phyloP scores from a whole-genome alignment of 2,888 invertebrate species.

The Ametastegia equiseti region DNA sequence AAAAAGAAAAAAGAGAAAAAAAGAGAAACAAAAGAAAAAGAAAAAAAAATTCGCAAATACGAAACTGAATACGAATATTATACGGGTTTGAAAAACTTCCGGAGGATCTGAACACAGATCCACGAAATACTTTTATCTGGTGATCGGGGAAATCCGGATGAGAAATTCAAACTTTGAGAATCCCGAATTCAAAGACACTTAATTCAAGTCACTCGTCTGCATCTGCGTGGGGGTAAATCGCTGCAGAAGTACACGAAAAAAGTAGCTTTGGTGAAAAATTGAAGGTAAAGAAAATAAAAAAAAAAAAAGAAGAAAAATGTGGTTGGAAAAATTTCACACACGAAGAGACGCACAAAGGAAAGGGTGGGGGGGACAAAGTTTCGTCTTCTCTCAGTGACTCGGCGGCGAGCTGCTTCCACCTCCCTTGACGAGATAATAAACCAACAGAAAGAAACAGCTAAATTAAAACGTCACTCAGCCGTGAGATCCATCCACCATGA shows the following conservation, averaged over 20 bases:
- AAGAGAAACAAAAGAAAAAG: no score
- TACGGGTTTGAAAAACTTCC: not conserved
- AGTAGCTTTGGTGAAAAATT: not conserved
- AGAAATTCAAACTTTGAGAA: not conserved
- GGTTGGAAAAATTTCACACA: not conserved
- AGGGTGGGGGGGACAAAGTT: not conserved
- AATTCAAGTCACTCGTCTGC: not conserved
- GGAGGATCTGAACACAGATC: not conserved
- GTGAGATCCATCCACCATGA: constrained; percentile 36
- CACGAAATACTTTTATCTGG: not conserved
- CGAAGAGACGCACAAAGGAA: not conserved
- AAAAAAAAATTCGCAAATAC: constrained; percentile 4
- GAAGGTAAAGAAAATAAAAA: not conserved
- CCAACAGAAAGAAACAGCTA: constrained; percentile 40
- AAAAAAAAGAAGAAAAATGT: not conserved
- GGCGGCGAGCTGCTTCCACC: no score
- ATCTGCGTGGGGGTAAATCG: not conserved
- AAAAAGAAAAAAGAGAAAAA: not conserved
- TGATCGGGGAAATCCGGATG: not conserved
- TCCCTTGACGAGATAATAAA: constrained; percentile 39
- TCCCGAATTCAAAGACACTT: not conserved
- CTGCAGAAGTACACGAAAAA: not conserved
- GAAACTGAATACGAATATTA: not conserved
- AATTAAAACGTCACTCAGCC: constrained; percentile 46
- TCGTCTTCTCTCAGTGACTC: not conserved